Conservation (phyloP, 2,797 vertebrate species). For the Cyclura pinguis region DNA sequence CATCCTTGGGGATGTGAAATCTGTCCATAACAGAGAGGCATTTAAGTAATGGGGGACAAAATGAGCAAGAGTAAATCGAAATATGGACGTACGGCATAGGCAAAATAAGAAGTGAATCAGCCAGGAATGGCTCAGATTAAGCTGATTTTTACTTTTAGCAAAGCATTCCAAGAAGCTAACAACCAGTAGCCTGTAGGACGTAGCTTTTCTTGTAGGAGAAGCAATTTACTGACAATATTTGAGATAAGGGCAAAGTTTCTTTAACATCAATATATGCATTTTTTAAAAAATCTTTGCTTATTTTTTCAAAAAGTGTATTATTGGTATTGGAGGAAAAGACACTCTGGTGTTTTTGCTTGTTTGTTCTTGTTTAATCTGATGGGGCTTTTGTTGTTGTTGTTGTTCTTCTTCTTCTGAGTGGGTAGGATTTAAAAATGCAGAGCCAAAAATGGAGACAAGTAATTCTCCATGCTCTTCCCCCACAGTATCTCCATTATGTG, state of each 20-base stretch:
- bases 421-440: background rate
- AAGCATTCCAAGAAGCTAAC: background rate
- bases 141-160: background rate
- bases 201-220: background rate
- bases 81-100: background rate
- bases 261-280: background rate
- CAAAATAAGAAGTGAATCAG: background rate
- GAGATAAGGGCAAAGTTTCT: constrained; percentile 13
- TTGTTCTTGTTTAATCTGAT: background rate
- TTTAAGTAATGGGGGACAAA: constrained; percentile 6
- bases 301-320: background rate
- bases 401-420: rapidly evolving
- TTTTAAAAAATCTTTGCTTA: background rate
- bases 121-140: background rate
- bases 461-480: background rate
- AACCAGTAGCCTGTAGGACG: background rate
- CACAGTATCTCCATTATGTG: background rate
- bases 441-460: background rate
- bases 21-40: constrained; percentile 2
- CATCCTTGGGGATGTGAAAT: constrained; percentile 28
- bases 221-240: background rate
- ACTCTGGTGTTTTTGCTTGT: background rate
- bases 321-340: background rate
- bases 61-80: background rate
- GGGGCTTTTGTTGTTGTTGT: background rate